Base-by-base conservation (phyloP, 35 echinoderm and acorn worm species). In the Ophiothrix spiculata region DNA sequence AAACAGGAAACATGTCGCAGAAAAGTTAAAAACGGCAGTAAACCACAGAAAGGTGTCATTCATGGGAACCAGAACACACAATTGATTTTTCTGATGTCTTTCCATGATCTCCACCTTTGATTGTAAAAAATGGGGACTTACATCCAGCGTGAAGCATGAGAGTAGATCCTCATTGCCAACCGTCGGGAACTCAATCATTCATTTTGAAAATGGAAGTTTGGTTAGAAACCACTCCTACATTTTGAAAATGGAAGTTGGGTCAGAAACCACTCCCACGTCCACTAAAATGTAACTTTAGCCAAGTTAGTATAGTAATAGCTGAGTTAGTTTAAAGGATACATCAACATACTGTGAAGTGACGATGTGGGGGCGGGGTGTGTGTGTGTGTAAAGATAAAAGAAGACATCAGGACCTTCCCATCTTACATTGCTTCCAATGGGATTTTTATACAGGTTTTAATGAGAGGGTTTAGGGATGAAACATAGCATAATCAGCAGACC, bases 231-330 rank as follows among this genome's bases (percentile, higher is more conserved):
- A 56, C 35, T 76, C 85, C 79, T 37, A 75, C 85, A 14, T 79
- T 87, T 56, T 87, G 85, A 76, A 76, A 49, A 29, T 87, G 85
- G 85, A 34, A 76, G 60, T 33, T 87, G 40, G 85, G 85, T 8
- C 34, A 78, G 17, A 28, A 38, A 12, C 85, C 85, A 0, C 42
- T 87, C 31, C 75, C 85, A 4, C 75, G 42, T 37, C 36, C 85
- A 23, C 33, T 29, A 56, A 14, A 31, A 36, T 28, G 60, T 69
- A 15, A n/a, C 60, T n/a, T n/a, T n/a, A n/a, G n/a, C n/a, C n/a
- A n/a, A n/a, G 16, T 69, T 25, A 69, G 25, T 25, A 28, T 69
- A 1, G 60, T 25, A 69, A 69, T n/a, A n/a, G n/a, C n/a, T n/a
- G n/a, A n/a, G n/a, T 25, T n/a, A n/a, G 1, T 2, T 69, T 28